Percentiles rank a stretch among this genome's conserved stretches.
Conservation (phyloP, 2,888 invertebrate species). For the Catocala sponsa region DNA sequence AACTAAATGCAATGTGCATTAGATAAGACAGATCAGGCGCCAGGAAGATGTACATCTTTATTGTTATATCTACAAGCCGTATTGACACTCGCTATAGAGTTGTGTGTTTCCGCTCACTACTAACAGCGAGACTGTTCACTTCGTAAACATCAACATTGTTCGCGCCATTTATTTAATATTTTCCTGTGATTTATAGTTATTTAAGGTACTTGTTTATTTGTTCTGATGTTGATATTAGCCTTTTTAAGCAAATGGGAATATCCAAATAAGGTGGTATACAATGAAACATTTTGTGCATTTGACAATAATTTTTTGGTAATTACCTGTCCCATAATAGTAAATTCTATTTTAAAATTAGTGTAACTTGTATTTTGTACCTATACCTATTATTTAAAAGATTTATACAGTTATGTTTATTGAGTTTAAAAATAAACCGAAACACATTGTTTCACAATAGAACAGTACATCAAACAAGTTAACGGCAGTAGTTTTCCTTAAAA, state of each 20-base stretch:
- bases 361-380: no score
- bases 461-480: constrained; percentile 39
- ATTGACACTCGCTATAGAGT: constrained; percentile 34
- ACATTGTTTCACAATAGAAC: constrained; percentile 33
- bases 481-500: constrained; percentile 38
- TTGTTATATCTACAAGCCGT: constrained; percentile 42
- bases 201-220: no score
- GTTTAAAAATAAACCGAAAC: constrained; percentile 19
- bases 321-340: no score
- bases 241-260: no score
- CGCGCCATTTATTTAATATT: constrained; percentile 14
- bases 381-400: no score
- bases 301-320: no score
- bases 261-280: no score
- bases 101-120: constrained; percentile 16
- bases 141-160: constrained; percentile 11
- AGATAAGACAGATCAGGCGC: constrained; percentile 75
- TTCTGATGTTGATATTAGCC: background rate
- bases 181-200: constrained; percentile 6
- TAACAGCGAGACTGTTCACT: constrained; percentile 9
- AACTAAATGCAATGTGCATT: constrained; percentile 84
- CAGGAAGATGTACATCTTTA: constrained; percentile 48
- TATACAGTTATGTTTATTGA: background rate
- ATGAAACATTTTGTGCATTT: no score
- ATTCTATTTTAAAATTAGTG: no score